Base-by-base conservation (phyloP, 2,113 vertebrate genomes). In the Clinocottus analis region DNA sequence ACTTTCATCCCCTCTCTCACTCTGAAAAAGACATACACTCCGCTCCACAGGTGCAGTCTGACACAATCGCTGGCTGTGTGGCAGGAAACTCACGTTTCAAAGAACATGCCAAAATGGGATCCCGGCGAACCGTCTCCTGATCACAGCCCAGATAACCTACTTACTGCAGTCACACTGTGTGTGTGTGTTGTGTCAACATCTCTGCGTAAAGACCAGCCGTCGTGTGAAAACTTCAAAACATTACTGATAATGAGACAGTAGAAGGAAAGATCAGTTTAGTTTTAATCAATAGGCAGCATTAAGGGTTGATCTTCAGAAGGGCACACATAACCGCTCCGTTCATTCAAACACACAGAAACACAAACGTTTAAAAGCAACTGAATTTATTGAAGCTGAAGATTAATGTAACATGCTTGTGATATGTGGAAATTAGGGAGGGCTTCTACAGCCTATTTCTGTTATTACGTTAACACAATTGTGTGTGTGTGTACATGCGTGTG, bases 351-450 rank as follows among this genome's bases (percentile, higher is more conserved):
- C 56, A 69, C 68, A 71, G 4, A 64, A 29, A 71, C 43, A 67
- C 63, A 71, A 27, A 53, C 5, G 5, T 2, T 31, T 43, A 53
- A 83, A 53, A 75, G 37, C 56, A 61, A 51, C 2, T 17, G 3
- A 12, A 80, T 84, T 89, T 74, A 79, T 56, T 37, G 55, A 35
- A 64, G 71, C 63, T 71, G 17, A 37, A 72, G 27, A 63, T 72
- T 17, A 23, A 61, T 85, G 56, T 58, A 58, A 73, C 73, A 75
- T 27, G 27, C 47, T 70, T 10, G 59, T 71, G 71, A 83, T 62
- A 47, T 41, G 45, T 72, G 64, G 31, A 58, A 49, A 64, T 65
- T 68, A 75, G 62, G 72, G 19, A 9, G 31, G 4, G 45, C 14
- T 5, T 0, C 17, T n/a, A 1, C 31, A 23, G 60, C 25, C 55